phyloP scores from a whole-genome alignment of 2,113 vertebrate genomes.

The Bothrops jararaca region DNA sequence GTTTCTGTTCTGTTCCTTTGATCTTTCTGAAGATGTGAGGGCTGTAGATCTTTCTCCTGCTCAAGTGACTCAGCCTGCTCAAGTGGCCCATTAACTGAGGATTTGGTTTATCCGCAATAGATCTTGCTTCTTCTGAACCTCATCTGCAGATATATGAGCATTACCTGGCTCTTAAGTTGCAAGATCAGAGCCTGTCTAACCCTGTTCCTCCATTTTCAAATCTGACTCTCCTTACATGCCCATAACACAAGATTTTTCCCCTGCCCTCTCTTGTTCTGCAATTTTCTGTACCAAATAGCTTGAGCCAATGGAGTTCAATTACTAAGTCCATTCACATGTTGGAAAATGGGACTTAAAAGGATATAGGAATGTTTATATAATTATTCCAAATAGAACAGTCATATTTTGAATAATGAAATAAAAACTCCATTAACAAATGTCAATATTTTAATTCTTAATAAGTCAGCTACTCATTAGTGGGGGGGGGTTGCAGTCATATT shows the following conservation, averaged over 20 bases:
- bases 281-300: conserved; percentile 15
- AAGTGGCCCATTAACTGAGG: not conserved
- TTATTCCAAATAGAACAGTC: conserved; percentile 42
- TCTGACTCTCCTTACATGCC: not conserved
- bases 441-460: conserved; percentile 48
- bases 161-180: not conserved
- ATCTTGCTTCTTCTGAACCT: not conserved
- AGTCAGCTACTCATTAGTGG: conserved; percentile 36
- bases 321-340: conserved; percentile 23
- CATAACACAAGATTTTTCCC: not conserved
- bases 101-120: not conserved
- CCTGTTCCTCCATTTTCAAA: not conserved
- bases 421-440: conserved; percentile 40
- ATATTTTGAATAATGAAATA: conserved; percentile 46
- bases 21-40: not conserved
- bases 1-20: not conserved
- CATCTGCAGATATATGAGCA: not conserved
- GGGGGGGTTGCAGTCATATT: not conserved
- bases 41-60: not conserved
- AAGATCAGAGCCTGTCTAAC: not conserved
- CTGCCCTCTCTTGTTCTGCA: not conserved
- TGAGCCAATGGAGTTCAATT: not conserved
- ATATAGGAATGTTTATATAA: conserved; percentile 46
- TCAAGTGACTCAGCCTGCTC: not conserved
- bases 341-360: conserved; percentile 38